Evolutionary conservation across 2,888 invertebrate genomes (phyloP), one percentile per base, ranked within the genome.

Genomic region (Dolichomitus sp.): DNA sequence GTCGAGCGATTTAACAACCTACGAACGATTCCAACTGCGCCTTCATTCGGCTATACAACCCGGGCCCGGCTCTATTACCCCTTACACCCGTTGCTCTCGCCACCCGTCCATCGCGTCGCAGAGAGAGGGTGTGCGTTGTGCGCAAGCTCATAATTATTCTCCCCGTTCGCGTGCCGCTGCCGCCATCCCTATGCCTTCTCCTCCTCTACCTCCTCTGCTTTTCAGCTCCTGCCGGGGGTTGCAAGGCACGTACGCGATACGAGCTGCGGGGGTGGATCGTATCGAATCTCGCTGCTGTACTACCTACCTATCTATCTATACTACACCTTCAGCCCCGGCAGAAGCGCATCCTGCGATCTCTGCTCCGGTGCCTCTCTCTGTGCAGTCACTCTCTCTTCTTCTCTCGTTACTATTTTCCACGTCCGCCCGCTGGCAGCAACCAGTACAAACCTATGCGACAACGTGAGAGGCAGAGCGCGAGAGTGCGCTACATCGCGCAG

Each of bases 61-160:
- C 89, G 90, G 90, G 90, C 89, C 88, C 87, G 86, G 88, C 89
- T 90, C 90, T 89, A 90, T 90, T 89, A 89, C 87, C 89, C 89
- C 88, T 88, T 84, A 82, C 83, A 79, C 80, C 75, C 77, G 75
- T 42, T 33, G 66, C 77, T 54, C 63, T 59, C 82, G 52, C 54
- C 73, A 4, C 52, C 54, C 74, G 63, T 37, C 52, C 59, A n/a
- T 40, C 12, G 37, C 81, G 70, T 40, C 40, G 50, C 12, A 23
- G 61, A 59, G 59, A 66, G 65, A 73, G 76, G 57, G 74, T 37
- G 78, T 77, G 85, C 88, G 89, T 88, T 90, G 89, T 92, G 92
- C 93, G 93, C 93, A 93, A 90, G 90, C 91, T 91, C 92, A 90
- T 92, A 93, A 93, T 92, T 92, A 93, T 92, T 91, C 91, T 89